Evolutionary conservation across 2,797 vertebrate species (phyloP), one percentile per base, ranked within the genome.

Genomic region (Serranus cabrilla): DNA sequence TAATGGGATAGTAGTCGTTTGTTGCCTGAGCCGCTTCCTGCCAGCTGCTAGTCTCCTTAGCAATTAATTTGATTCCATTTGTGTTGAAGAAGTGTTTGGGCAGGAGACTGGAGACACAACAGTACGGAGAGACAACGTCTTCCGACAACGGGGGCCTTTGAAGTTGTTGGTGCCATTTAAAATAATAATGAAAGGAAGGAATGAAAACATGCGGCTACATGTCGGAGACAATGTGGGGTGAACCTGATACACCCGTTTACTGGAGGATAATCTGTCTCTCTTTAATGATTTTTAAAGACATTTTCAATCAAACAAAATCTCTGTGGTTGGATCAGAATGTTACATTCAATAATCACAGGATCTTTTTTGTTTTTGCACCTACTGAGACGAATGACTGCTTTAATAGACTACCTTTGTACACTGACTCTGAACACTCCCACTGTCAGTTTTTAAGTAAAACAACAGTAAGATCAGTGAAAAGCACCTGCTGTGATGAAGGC

Each of bases 151-250:
- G 63, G 25, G 25, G 75, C 65, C 85, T 94, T 94, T 94, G 93
- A 94, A 92, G 92, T 87, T 78, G 74, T 52, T 13, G 20, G 58
- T 71, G 80, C 60, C 74, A 79, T 88, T 90, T 94, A 66, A 93
- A 93, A 93, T 91, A 93, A 93, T 92, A 74, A 93, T 93, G 89
- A 91, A 88, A 74, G 45, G 81, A 74, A 83, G 62, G 58, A 63
- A 72, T 37, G 43, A 75, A 71, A 80, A 76, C 72, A 80, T 82
- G 74, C 70, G 72, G 84, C 68, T 79, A 46, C 56, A 58, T 83
- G 82, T 89, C 66, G 72, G 76, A 81, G 77, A 87, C 74, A 85
- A 82, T 66, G 59, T 7, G 8, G 52, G 27, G 34, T 62, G 31
- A 75, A 67, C 51, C 39, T 74, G 61, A 82, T 74, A 50, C 58